Conservation (phyloP, 2,797 vertebrate genomes). For the Pseudomugil gertrudae region DNA sequence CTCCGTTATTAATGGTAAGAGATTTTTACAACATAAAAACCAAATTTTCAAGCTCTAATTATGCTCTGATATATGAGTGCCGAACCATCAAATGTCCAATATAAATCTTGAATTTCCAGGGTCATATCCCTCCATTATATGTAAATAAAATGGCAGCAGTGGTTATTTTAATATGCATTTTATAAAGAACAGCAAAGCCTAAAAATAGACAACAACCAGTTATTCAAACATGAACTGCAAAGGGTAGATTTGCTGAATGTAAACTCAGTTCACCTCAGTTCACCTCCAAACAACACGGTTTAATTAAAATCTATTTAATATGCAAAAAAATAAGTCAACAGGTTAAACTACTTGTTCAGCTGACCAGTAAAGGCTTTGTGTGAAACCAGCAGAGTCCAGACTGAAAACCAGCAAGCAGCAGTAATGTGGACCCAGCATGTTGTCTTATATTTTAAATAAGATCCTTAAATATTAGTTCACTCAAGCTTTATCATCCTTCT, state of each 20-base stretch:
- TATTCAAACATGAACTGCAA: not conserved
- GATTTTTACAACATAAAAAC: not conserved
- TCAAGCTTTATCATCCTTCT: constrained; percentile 5
- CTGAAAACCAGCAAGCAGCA: constrained; percentile 16
- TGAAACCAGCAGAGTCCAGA: constrained; percentile 29
- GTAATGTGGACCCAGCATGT: not conserved
- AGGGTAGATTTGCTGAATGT: not conserved
- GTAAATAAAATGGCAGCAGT: constrained; percentile 24
- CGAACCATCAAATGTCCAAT: constrained; percentile 47
- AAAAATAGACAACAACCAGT: not conserved
- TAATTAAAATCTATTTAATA: not conserved
- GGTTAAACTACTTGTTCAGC: constrained; percentile 39
- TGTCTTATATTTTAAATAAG: not conserved
- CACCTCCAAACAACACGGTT: not conserved
- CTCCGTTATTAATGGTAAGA: not conserved
- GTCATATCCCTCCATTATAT: constrained; percentile 25
- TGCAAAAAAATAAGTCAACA: constrained; percentile 56
- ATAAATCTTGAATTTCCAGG: constrained; percentile 51
- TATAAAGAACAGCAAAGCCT: not conserved
- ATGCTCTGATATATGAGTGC: not conserved
- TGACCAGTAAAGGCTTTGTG: constrained; percentile 38
- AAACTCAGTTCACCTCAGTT: constrained; percentile 12
- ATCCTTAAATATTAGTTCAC: not conserved
- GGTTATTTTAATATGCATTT: constrained; percentile 12
- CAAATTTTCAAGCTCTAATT: not conserved